Conservation (phyloP, 2,888 invertebrate genomes). For the Limenitis camilla region DNA sequence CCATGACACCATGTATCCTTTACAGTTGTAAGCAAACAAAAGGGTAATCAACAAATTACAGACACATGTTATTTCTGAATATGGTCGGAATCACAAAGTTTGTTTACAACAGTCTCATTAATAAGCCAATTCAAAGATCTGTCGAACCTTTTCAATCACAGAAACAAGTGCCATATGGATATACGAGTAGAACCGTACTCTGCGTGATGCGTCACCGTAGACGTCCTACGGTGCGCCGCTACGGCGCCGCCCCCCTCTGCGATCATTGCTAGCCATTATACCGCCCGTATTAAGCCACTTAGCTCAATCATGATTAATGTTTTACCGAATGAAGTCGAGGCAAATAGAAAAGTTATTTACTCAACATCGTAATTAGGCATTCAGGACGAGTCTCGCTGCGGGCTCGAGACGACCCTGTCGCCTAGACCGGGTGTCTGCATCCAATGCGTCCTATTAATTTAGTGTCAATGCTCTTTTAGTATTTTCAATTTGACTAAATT, state of each 20-base stretch:
- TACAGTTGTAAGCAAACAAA: too few relatives aligned
- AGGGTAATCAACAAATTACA: too few relatives aligned
- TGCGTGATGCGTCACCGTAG: conserved; percentile 43
- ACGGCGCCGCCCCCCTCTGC: conserved; percentile 66
- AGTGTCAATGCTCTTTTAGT: conserved; percentile 26
- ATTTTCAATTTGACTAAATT: conserved; percentile 7
- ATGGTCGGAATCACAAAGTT: not conserved
- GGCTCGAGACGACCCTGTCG: conserved; percentile 57
- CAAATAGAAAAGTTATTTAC: conserved; percentile 74
- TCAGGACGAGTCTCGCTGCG: conserved; percentile 65
- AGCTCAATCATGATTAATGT: conserved; percentile 76
- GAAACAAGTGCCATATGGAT: not conserved
- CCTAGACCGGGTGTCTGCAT: conserved; percentile 58
- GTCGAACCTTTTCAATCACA: conserved; percentile 12
- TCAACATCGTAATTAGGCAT: conserved; percentile 71
- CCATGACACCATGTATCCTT: too few relatives aligned
- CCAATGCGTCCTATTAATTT: conserved; percentile 42
- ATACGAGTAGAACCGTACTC: conserved; percentile 4
- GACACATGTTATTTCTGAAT: not conserved
- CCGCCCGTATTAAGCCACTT: conserved; percentile 75
- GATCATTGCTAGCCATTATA: conserved; percentile 72
- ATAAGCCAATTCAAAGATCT: conserved; percentile 2
- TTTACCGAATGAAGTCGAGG: conserved; percentile 65
- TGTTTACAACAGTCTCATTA: not conserved
- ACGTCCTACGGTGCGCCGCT: conserved; percentile 56